Conservation (phyloP, 2,113 vertebrate species). For the Blennius ocellaris region DNA sequence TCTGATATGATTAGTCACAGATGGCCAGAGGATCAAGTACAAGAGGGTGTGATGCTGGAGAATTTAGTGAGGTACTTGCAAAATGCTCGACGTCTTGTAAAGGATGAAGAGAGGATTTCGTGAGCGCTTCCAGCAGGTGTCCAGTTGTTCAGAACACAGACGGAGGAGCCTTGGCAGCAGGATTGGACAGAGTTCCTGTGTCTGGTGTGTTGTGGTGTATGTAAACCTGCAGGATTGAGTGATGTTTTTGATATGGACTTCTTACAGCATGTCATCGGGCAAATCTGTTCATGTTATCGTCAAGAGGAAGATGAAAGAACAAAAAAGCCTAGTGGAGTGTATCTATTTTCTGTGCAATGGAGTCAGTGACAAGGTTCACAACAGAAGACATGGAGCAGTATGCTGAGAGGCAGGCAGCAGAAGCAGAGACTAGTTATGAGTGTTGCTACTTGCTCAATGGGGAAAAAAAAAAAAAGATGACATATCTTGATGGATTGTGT, state of each 20-base stretch:
- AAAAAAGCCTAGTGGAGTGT: not conserved
- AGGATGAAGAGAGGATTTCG: slow-evolving; percentile 34
- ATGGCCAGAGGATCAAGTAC: slow-evolving; percentile 25
- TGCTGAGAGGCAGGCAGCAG: not conserved
- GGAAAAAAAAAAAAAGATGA: not conserved
- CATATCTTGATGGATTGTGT: slow-evolving; percentile 26
- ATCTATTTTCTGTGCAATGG: slow-evolving; percentile 22
- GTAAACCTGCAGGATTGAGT: slow-evolving; percentile 8
- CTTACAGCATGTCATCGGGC: slow-evolving; percentile 11
- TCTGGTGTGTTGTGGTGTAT: slow-evolving; percentile 14
- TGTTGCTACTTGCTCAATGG: slow-evolving; percentile 12
- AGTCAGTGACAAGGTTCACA: slow-evolving; percentile 3
- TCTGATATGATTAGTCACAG: slow-evolving; percentile 39
- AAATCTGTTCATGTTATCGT: not conserved
- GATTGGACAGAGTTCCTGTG: slow-evolving; percentile 12
- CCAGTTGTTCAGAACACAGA: slow-evolving; percentile 27
- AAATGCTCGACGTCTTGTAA: slow-evolving; percentile 57
- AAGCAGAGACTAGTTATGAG: not conserved
- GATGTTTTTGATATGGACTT: slow-evolving; percentile 18
- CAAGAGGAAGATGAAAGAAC: not conserved
- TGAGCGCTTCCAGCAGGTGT: slow-evolving; percentile 27
- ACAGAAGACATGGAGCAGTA: slow-evolving; percentile 2
- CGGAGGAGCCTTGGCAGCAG: slow-evolving; percentile 12
- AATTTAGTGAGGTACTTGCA: slow-evolving; percentile 29
- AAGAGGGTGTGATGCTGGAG: slow-evolving; percentile 34